Evolutionary conservation across 2,888 invertebrate genomes (phyloP), one percentile per base, ranked within the genome.

Genomic region (Caenorhabditis sp.): DNA sequence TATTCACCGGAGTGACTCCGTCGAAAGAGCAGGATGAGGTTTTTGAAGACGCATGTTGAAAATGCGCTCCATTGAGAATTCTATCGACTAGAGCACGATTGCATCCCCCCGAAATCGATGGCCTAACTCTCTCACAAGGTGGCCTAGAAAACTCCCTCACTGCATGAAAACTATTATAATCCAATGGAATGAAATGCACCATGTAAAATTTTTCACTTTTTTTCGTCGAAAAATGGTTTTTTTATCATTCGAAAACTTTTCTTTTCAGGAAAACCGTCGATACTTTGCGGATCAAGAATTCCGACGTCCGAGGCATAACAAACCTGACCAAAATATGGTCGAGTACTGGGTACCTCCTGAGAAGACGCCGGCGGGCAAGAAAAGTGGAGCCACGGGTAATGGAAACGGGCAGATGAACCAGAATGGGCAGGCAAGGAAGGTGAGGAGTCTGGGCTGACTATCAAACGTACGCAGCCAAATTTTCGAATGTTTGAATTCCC

Each of bases 331-430:
- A 35, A 80, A 81, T 16, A 84, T 84, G 82, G 82, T 84, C 8
- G 86, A 86, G 31, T 80, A 86, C 35, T 86, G 86, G 86, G 80
- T 80, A 1, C 86, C 86, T 24, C 86, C 85, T 16, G 86, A 86
- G 59, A 84, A 86, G 47, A 63, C 61, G 2, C 19, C 66, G n/a
- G n/a, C n/a, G n/a, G n/a, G n/a, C 8, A 75, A 63, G 28, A 77
- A 77, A 41, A 69, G 8, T 16, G n/a, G n/a, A n/a, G 22, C 69
- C 12, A 61, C 26, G 22, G 69, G 69, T n/a, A n/a, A 24, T 47
- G 51, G 26, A 28, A 12, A 38, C 12, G 38, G 38, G 10, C 47
- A 26, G 35, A n/a, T n/a, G n/a, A 58, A 63, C 44, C 61, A 61
- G 41, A 61, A 61, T 61, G 70, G 69, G 19, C 77, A 77, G 54